Base-by-base conservation (phyloP, 23 tunicate species). In the Clavelina lepadiformis region DNA sequence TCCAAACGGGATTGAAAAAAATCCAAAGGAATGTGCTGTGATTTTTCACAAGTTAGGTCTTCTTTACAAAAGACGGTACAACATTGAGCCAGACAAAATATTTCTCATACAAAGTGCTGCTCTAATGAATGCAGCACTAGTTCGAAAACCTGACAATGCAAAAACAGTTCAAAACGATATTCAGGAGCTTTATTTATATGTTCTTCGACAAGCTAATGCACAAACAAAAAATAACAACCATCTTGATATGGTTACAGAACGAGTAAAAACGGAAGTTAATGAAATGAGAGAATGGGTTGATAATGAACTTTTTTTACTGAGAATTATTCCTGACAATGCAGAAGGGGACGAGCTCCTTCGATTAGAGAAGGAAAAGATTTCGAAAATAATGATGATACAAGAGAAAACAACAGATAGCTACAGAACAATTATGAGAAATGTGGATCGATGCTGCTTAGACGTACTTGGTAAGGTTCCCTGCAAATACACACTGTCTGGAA, bases 81-180 rank as follows among this genome's bases (percentile, higher is more conserved):
- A n/a, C n/a, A n/a, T n/a, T n/a, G 23, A 53, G 59, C 15, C 15
- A 8, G 21, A 53, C 21, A 53, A 53, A 53, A 53, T 53, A 6
- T n/a, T 6, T 53, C 15, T 53, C 20, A 53, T 53, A n/a, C 59
- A 53, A 53, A 53, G 59, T 53, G 59, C 59, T n/a, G 59, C 59
- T n/a, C 23, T 53, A n/a, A 8, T n/a, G 26, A 53, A 53, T 53
- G 59, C 59, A 8, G 59, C 59, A n/a, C 23, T n/a, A n/a, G 59
- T n/a, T n/a, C 15, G 59, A 8, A 8, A 27, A 6, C 21, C 59
- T 6, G 6, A 53, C 15, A n/a, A 53, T 53, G 59, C 15, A n/a
- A n/a, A 11, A 53, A 53, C 15, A 41, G 49, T 15, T 41, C 15
- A 15, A 53, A n/a, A n/a, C n/a, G n/a, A n/a, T n/a, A n/a, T n/a